Percentiles rank a stretch among this genome's conserved stretches.
Evolutionary conservation across 2,888 invertebrate species (phyloP).

Genomic region (Tenthredo amoena): DNA sequence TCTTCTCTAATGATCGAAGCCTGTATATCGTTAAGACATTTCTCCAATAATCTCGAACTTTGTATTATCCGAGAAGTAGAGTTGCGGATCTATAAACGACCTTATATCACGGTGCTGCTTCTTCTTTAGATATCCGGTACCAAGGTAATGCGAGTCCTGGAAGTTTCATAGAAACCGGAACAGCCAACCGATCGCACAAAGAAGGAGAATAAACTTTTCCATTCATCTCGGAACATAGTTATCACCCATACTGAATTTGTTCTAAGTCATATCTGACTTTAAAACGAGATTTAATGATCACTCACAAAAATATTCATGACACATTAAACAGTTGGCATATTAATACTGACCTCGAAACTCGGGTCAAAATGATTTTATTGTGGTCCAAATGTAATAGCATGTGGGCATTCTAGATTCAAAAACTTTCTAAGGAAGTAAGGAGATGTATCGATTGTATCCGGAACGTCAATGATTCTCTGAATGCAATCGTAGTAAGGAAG

Average conservation of each 20-base stretch:
- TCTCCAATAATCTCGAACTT: neutral
- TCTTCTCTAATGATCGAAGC: neutral
- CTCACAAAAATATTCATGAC: neutral
- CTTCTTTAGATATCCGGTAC: neutral
- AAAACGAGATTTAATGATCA: neutral
- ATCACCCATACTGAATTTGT: neutral
- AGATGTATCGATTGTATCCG: neutral
- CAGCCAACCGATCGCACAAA: neutral
- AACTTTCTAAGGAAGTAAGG: neutral
- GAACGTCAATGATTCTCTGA: neutral
- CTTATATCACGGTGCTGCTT: neutral
- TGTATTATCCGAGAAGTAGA: neutral
- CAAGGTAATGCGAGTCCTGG: neutral
- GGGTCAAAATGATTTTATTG: neutral
- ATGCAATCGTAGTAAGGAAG: neutral
- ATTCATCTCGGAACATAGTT: neutral
- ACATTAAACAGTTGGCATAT: neutral
- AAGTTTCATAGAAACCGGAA: neutral
- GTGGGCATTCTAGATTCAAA: neutral
- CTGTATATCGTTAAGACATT: neutral
- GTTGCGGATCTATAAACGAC: constrained; percentile 2
- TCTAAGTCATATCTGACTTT: neutral
- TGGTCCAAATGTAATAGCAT: neutral
- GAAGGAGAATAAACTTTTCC: constrained; percentile 2
- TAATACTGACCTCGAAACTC: neutral